Evolutionary conservation across 2,797 vertebrate genomes (phyloP).

Genomic region (Falco biarmicus): DNA sequence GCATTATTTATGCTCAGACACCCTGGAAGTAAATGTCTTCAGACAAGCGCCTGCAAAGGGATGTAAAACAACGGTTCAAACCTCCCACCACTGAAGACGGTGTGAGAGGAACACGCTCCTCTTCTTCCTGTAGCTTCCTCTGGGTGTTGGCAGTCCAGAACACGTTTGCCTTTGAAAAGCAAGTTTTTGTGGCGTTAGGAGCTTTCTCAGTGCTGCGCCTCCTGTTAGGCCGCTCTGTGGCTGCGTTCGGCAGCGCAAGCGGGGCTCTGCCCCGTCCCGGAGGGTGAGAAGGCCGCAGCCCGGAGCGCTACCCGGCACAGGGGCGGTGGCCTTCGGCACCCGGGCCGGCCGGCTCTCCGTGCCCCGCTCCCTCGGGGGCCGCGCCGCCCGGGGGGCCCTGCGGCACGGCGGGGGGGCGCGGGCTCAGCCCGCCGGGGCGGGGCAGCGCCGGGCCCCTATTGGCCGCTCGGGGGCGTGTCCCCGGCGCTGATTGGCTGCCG

Average conservation of each 20-base stretch:
- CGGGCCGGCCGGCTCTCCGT: no score
- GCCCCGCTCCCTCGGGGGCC: no score
- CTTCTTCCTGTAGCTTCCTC: no score
- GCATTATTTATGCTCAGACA: not conserved
- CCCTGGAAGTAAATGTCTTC: not conserved
- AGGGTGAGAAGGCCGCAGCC: no score
- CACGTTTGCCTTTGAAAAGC: rapidly evolving
- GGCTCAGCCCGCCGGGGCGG: not conserved
- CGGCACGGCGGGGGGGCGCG: no score
- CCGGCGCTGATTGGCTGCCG: not conserved
- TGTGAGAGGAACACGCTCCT: rapidly evolving
- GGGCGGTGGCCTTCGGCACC: no score
- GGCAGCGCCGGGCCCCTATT: not conserved
- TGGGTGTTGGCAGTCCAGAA: rapidly evolving
- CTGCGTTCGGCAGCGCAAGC: no score
- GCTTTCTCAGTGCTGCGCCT: not conserved
- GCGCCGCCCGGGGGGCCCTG: no score
- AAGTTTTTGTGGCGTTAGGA: not conserved
- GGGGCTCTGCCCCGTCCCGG: no score
- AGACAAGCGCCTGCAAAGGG: no score
- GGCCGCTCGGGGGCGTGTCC: not conserved
- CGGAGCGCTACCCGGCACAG: no score
- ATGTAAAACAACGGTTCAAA: rapidly evolving
- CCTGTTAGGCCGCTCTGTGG: no score
- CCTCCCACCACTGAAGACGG: rapidly evolving